Percentiles rank a stretch among this genome's conserved stretches.
Evolutionary conservation across 2,113 vertebrate genomes (phyloP).

Genomic region (Pseudorhombus dupliciocellatus): DNA sequence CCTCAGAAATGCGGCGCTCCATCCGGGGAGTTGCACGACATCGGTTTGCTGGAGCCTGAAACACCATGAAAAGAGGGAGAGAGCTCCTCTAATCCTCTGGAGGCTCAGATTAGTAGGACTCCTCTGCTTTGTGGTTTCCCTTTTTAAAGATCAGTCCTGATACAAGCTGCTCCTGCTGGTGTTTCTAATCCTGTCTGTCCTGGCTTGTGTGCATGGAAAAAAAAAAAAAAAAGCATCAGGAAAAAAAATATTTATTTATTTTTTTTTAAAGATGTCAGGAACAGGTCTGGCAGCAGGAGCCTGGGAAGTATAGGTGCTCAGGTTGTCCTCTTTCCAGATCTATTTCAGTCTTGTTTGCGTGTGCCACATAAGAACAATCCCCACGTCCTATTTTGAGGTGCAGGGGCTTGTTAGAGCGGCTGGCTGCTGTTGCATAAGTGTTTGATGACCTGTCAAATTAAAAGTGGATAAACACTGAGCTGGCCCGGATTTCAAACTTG

Average conservation of each 20-base stretch:
- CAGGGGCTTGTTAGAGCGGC: constrained; percentile 50
- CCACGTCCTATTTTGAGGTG: constrained; percentile 71
- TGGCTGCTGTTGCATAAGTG: constrained; percentile 74
- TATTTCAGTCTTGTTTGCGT: constrained; percentile 78
- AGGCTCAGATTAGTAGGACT: constrained; percentile 38
- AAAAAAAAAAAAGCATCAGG: constrained; percentile 23
- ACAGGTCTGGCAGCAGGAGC: background rate
- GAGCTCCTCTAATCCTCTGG: constrained; percentile 51
- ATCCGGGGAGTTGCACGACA: constrained; percentile 61
- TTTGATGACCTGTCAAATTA: constrained; percentile 71
- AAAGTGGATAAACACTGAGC: constrained; percentile 43
- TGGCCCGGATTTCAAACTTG: constrained; percentile 10
- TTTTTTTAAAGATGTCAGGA: background rate
- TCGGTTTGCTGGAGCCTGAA: constrained; percentile 48
- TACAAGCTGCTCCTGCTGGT: constrained; percentile 18
- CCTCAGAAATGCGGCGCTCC: constrained; percentile 52
- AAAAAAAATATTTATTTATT: background rate
- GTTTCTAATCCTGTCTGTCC: constrained; percentile 18
- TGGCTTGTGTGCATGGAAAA: background rate
- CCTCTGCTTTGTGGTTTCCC: constrained; percentile 40
- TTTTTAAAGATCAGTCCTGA: constrained; percentile 44
- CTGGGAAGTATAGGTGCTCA: constrained; percentile 5
- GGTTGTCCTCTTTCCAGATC: constrained; percentile 39
- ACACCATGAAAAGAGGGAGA: constrained; percentile 15
- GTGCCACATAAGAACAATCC: constrained; percentile 73